Conservation (phyloP, 2,888 invertebrate genomes). For the Coleophora deauratella region DNA sequence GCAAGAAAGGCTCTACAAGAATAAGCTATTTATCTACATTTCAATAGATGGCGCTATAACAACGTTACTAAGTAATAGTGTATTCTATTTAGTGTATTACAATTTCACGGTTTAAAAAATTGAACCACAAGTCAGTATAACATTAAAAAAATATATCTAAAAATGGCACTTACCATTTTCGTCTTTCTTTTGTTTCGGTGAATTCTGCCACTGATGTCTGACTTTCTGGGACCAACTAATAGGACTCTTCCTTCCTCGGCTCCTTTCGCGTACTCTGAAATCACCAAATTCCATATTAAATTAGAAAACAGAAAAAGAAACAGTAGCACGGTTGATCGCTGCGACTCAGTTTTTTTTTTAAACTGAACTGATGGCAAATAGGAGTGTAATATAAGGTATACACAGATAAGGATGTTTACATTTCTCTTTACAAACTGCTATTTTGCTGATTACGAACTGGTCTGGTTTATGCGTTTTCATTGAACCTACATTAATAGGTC, state of each 20-base stretch:
- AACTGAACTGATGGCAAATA: constrained; percentile 30
- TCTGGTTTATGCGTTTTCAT: too few relatives aligned
- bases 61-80: too few relatives aligned
- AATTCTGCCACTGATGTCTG: constrained; percentile 76
- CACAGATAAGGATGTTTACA: constrained; percentile 52
- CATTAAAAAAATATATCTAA: too few relatives aligned
- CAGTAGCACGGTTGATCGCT: too few relatives aligned
- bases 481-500: too few relatives aligned
- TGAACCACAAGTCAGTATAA: too few relatives aligned
- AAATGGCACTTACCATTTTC: constrained; percentile 55
- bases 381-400: constrained; percentile 29
- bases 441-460: constrained; percentile 18
- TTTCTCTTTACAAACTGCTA: constrained; percentile 42
- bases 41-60: too few relatives aligned
- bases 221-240: constrained; percentile 78
- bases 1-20: too few relatives aligned
- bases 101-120: too few relatives aligned
- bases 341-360: constrained; percentile 18
- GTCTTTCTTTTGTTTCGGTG: constrained; percentile 49
- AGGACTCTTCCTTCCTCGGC: constrained; percentile 67
- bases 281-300: constrained; percentile 31
- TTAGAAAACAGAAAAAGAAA: background rate
- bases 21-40: too few relatives aligned
- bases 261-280: constrained; percentile 71
- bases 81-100: too few relatives aligned